Evolutionary conservation across 2,888 invertebrate species (phyloP).

Genomic region (Latrodectus hesperus): DNA sequence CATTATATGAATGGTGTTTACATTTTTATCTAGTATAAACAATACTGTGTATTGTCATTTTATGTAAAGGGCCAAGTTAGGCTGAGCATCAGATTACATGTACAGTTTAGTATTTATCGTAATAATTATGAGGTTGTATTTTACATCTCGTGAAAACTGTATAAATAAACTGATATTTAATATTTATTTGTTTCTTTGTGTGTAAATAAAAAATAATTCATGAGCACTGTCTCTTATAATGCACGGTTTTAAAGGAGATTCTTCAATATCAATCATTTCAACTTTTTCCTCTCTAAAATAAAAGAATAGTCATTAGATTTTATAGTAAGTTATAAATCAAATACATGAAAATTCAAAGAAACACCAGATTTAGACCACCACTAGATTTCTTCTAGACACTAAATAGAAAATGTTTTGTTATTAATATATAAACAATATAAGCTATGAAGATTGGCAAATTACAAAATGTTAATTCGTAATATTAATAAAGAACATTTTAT

Average conservation of each 20-base stretch:
- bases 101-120: conserved; percentile 39
- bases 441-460: too few relatives aligned
- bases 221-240: neutral
- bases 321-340: too few relatives aligned
- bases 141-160: conserved; percentile 26
- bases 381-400: too few relatives aligned
- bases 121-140: conserved; percentile 43
- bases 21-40: conserved; percentile 67
- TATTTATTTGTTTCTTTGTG: neutral
- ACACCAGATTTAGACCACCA: too few relatives aligned
- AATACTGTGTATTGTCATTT: conserved; percentile 71
- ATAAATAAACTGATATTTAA: conserved; percentile 6
- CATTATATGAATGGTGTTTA: conserved; percentile 68
- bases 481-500: too few relatives aligned
- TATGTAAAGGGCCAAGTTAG: conserved; percentile 69
- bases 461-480: too few relatives aligned
- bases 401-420: too few relatives aligned
- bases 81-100: conserved; percentile 37
- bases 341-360: too few relatives aligned
- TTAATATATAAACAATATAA: too few relatives aligned
- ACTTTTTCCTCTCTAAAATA: conserved; percentile 31
- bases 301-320: neutral
- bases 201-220: conserved; percentile 8
- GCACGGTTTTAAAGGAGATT: neutral
- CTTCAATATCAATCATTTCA: conserved; percentile 10